phyloP scores from a whole-genome alignment of 2,113 vertebrate genomes.

The Eptatretus burgeri region DNA sequence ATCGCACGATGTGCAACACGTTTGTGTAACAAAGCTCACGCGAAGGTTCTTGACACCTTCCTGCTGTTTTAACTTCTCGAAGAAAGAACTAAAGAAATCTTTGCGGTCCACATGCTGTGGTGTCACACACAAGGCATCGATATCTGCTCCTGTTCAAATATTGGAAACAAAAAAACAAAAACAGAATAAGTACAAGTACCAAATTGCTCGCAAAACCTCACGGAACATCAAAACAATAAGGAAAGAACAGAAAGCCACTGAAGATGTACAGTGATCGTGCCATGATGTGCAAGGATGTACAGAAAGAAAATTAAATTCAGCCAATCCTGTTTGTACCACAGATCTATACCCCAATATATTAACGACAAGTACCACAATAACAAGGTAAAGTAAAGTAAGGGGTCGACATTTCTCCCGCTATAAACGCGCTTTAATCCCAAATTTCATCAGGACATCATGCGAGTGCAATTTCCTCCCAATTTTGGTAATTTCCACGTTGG shows the following conservation, averaged over 20 bases:
- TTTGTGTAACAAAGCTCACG: conserved; percentile 17
- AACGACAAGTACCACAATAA: no score
- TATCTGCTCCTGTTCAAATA: conserved; percentile 50
- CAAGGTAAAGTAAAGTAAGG: no score
- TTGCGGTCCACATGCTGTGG: conserved; percentile 63
- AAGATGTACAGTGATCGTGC: background rate
- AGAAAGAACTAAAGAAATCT: conserved; percentile 85
- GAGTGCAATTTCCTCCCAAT: no score
- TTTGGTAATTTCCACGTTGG: no score
- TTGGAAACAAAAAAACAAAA: background rate
- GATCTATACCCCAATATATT: no score
- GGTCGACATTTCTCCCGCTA: no score
- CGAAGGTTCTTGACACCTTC: conserved; percentile 64
- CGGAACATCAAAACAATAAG: background rate
- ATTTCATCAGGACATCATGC: no score
- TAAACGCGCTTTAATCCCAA: no score
- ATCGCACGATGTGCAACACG: no score
- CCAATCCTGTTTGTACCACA: no score
- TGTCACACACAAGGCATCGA: conserved; percentile 77
- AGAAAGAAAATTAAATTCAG: no score
- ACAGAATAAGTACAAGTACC: conserved; percentile 6
- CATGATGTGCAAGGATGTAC: no score
- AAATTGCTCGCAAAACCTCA: conserved; percentile 8
- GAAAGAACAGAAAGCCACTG: conserved; percentile 1
- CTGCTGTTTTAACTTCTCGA: conserved; percentile 62